Conservation (phyloP, 2,888 invertebrate species). For the Aporophyla lueneburgensis region DNA sequence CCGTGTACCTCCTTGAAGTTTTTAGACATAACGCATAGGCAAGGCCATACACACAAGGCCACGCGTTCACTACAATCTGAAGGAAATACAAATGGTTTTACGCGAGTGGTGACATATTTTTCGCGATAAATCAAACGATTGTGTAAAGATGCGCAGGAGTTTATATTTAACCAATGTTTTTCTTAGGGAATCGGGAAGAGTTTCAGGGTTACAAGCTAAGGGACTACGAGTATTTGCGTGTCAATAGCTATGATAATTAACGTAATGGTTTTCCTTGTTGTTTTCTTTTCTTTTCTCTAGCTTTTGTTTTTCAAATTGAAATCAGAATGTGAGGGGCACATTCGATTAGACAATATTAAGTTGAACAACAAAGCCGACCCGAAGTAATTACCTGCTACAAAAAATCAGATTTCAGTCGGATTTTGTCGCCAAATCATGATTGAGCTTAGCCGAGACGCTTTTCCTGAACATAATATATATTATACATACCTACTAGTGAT, state of each 20-base stretch:
- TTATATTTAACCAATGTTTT: constrained; percentile 54
- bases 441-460: too few species aligned
- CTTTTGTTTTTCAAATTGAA: background rate
- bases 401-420: too few species aligned
- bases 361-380: background rate
- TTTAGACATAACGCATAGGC: constrained; percentile 15
- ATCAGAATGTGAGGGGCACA: background rate
- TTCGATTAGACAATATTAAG: background rate
- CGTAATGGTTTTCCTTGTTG: background rate
- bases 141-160: constrained; percentile 37
- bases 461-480: too few species aligned
- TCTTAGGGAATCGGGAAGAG: constrained; percentile 52
- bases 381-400: background rate
- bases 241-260: constrained; percentile 43
- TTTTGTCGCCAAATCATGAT: too few species aligned
- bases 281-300: background rate
- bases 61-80: constrained; percentile 16
- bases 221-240: constrained; percentile 49
- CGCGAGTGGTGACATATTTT: constrained; percentile 27
- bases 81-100: constrained; percentile 34
- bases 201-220: constrained; percentile 52
- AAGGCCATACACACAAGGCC: constrained; percentile 46
- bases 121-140: constrained; percentile 46
- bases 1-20: constrained; percentile 21
- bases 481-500: too few species aligned